Conservation (phyloP, 2,888 invertebrate genomes). For the Drosophila merina region DNA sequence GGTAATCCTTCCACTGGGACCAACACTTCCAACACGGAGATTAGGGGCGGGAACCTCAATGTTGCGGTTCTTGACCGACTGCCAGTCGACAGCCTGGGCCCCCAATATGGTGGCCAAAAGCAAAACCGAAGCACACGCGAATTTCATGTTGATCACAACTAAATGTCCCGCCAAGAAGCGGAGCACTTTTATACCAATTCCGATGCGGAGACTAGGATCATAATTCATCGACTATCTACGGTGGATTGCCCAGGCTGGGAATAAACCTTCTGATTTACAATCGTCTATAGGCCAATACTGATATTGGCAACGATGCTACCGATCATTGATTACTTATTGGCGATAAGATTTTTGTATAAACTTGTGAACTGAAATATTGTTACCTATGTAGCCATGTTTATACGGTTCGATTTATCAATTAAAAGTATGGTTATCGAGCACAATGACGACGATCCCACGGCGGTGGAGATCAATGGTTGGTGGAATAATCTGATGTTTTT, state of each 20-base stretch:
- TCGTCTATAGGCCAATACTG: slow-evolving; percentile 17
- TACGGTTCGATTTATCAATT: slow-evolving; percentile 25
- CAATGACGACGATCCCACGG: slow-evolving; percentile 16
- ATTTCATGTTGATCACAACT: slow-evolving; percentile 60
- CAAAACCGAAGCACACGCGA: slow-evolving; percentile 54
- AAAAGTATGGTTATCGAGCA: slow-evolving; percentile 5
- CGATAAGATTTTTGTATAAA: slow-evolving; percentile 18
- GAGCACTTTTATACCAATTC: slow-evolving; percentile 51
- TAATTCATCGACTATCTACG: slow-evolving; percentile 54
- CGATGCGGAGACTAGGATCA: slow-evolving; percentile 4
- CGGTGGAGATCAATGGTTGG: neutral
- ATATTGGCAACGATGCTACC: slow-evolving; percentile 33
- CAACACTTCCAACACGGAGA: slow-evolving; percentile 17
- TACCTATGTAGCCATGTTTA: neutral
- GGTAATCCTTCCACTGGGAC: slow-evolving; percentile 74
- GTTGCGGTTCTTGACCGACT: slow-evolving; percentile 50
- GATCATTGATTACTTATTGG: slow-evolving; percentile 16
- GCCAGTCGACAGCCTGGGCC: slow-evolving; percentile 63
- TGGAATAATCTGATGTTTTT: too few relatives aligned
- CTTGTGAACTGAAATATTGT: slow-evolving; percentile 4
- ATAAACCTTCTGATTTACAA: slow-evolving; percentile 38
- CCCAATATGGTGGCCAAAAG: slow-evolving; percentile 52
- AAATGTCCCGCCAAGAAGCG: slow-evolving; percentile 7
- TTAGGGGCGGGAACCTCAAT: slow-evolving; percentile 42
- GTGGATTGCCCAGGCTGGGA: slow-evolving; percentile 12